Base-by-base conservation (phyloP, 2,888 invertebrate species). In the Lottia scabra region DNA sequence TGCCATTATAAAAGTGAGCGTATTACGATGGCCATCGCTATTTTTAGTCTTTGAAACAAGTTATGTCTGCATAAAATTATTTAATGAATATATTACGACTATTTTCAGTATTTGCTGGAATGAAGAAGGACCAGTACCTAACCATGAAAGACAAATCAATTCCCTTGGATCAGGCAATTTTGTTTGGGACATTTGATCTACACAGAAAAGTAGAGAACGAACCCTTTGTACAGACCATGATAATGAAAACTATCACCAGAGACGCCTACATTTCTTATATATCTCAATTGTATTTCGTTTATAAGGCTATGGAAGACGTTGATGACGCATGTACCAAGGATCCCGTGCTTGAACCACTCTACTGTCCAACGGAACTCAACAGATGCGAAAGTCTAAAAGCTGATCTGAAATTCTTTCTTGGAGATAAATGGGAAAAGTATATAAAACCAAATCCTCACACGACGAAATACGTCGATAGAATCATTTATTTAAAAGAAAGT, bases 211-310 rank as follows among this genome's bases (percentile, higher is more conserved):
- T 76, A n/a, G 75, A 76, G 64, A 78, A 76, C 46, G 43, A 64
- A 12, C 43, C 66, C n/a, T 73, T 73, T 38, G 72, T 68, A 5
- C 68, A 70, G 19, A 64, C 63, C 23, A 70, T 77, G 56, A 38
- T 75, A 19, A 70, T 73, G 56, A 70, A 71, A 43, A 46, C 63
- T 15, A 70, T 75, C 13, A 71, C 68, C 46, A 68, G 65, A 3
- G 65, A 23, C 6, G 44, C 67, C 62, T 78, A 78, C 68, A 16
- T 68, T 4, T 62, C 68, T 19, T 77, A 75, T 6, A 62, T 82
- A 6, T 73, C 72, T 3, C 79, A 82, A 66, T 79, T 82, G 46
- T 80, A 81, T 63, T 69, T 70, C 65, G 73, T 82, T 12, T 82
- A 79, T 66, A 67, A 72, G 27, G 77, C 80, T 27, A 63, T 82